Evolutionary conservation across 2,797 vertebrate genomes (phyloP).

Genomic region (Schizopygopsis pylzovi): DNA sequence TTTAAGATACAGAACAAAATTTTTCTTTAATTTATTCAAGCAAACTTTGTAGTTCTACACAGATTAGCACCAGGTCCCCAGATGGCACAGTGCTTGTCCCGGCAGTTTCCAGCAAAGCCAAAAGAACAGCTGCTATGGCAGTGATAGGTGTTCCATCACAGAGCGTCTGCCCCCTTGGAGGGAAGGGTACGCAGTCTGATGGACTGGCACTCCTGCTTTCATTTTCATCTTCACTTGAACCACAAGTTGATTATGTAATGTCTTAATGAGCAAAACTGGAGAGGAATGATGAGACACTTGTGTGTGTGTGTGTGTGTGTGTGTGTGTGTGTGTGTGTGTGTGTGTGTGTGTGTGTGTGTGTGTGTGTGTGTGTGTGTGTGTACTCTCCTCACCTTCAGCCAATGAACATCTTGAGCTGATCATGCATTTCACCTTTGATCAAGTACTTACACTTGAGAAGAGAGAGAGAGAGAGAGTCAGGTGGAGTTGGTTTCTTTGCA

Average conservation of each 20-base stretch:
- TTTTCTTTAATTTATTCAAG: slow-evolving; percentile 9
- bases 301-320: slow-evolving; percentile 16
- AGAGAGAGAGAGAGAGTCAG: background rate
- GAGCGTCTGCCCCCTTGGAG: slow-evolving; percentile 68
- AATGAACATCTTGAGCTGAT: slow-evolving; percentile 44
- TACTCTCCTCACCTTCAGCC: background rate
- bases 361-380: slow-evolving; percentile 10
- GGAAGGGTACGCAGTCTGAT: slow-evolving; percentile 70
- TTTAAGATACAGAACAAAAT: background rate
- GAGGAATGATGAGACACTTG: slow-evolving; percentile 56
- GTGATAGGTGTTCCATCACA: slow-evolving; percentile 75
- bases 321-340: slow-evolving; percentile 11
- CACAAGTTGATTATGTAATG: slow-evolving; percentile 50
- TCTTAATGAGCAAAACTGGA: slow-evolving; percentile 53
- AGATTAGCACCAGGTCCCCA: slow-evolving; percentile 24
- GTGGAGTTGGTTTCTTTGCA: slow-evolving; percentile 10
- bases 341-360: slow-evolving; percentile 1
- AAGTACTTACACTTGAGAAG: slow-evolving; percentile 14
- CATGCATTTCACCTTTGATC: slow-evolving; percentile 28
- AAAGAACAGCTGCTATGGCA: slow-evolving; percentile 71
- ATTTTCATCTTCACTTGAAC: slow-evolving; percentile 26
- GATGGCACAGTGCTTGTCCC: slow-evolving; percentile 34
- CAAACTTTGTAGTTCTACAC: slow-evolving; percentile 19
- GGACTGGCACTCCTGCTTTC: slow-evolving; percentile 27
- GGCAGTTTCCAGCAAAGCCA: slow-evolving; percentile 34